Conservation (phyloP, 2,888 invertebrate genomes). For the Flexamia atlantica region DNA sequence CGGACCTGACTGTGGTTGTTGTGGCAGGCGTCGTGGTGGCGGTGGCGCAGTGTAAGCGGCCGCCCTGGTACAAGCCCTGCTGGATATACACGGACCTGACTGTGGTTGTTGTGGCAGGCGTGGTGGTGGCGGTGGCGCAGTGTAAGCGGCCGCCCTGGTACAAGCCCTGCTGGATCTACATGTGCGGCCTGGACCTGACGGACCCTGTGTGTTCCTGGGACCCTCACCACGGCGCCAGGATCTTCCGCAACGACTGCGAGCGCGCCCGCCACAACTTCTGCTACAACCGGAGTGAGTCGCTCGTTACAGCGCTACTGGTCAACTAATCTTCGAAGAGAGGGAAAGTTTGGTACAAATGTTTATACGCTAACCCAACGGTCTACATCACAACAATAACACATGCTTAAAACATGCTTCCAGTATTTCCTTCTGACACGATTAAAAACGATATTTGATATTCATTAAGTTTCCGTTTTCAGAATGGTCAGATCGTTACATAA, state of each 20-base stretch:
- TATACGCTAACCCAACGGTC: no score
- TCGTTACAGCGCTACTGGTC: conserved; percentile 1
- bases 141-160: conserved; percentile 50
- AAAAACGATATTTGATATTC: no score
- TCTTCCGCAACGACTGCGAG: conserved; percentile 53
- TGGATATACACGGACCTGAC: conserved; percentile 30
- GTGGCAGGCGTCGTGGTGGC: not conserved
- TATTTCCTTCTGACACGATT: no score
- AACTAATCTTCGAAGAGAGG: no score
- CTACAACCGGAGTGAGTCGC: conserved; percentile 49
- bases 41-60: not conserved
- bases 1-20: not conserved
- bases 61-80: conserved; percentile 57
- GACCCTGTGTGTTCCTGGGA: conserved; percentile 55
- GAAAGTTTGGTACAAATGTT: no score
- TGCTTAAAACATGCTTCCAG: no score
- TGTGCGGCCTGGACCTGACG: conserved; percentile 52
- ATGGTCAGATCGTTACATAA: no score
- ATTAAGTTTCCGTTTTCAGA: no score
- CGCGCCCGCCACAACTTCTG: conserved; percentile 51
- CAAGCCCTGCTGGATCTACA: conserved; percentile 58
- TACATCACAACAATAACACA: no score
- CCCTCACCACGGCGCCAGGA: conserved; percentile 23
- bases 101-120: not conserved
- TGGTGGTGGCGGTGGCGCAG: conserved; percentile 3